These are phyloP conservation scores for Anastatus disparis DNA, from an alignment of 1,140 invertebrate species.

Conservation along the genomic window DNA sequence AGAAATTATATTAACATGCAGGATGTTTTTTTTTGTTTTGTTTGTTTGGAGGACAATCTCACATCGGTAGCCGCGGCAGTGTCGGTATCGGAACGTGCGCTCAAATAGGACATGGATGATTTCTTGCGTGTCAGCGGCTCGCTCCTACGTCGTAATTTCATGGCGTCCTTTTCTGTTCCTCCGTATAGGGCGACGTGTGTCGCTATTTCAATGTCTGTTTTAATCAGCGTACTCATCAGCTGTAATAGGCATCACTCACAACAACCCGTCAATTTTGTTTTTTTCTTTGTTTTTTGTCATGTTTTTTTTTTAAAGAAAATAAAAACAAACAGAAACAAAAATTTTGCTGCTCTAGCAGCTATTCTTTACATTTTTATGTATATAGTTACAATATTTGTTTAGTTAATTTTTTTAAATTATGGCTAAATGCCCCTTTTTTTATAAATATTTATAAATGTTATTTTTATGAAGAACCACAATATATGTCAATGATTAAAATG, in stretches of 20 bases:
- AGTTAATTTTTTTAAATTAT: too few species aligned
- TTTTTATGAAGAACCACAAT: too few species aligned
- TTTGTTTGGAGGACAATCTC: conserved; percentile 54
- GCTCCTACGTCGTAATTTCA: conserved; percentile 62
- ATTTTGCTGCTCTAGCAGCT: too few species aligned
- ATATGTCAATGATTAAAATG: too few species aligned
- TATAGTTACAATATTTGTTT: too few species aligned
- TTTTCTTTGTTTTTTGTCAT: background rate
- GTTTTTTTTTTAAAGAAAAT: too few species aligned
- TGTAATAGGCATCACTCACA: conserved; percentile 68
- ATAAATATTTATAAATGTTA: too few species aligned
- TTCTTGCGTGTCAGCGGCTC: conserved; percentile 65
- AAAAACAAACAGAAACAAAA: too few species aligned
- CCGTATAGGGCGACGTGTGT: conserved; percentile 71
- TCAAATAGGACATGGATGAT: conserved; percentile 66
- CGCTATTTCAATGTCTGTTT: conserved; percentile 80
- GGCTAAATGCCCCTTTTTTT: too few species aligned
- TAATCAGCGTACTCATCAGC: conserved; percentile 83
- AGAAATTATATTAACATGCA: conserved; percentile 18
- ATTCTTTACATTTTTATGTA: too few species aligned
- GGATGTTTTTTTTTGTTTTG: too few species aligned
- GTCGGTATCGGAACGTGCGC: conserved; percentile 63
- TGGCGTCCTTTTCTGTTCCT: conserved; percentile 63
- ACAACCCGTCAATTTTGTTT: conserved; percentile 46
- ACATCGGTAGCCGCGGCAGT: conserved; percentile 63